A percentile compares a stretch with the other conserved stretches of the same genome.
These are phyloP conservation scores for Pteropus rufus DNA, from an alignment of 2,797 vertebrate species.

Conservation along the genomic window DNA sequence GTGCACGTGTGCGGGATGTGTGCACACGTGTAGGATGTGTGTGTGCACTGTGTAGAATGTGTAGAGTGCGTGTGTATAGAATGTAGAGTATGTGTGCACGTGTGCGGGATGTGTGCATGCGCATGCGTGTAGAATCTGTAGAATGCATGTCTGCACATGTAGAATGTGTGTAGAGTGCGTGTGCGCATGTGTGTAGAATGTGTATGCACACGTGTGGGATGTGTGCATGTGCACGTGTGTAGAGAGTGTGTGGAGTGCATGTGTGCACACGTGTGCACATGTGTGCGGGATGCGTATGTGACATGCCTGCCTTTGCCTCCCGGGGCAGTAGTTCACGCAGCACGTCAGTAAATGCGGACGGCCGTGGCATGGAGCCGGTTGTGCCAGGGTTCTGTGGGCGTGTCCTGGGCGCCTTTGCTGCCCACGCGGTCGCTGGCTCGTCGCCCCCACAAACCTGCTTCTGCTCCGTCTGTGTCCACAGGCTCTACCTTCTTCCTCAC, in stretches of 20 bases:
- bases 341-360: not conserved
- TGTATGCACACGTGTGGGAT: too few species aligned
- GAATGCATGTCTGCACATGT: too few species aligned
- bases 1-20: too few species aligned
- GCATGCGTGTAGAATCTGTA: not conserved
- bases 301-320: not conserved
- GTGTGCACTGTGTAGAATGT: too few species aligned
- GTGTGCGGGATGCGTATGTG: too few species aligned
- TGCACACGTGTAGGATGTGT: too few species aligned
- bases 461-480: not conserved
- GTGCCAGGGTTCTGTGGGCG: accelerated
- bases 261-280: too few species aligned
- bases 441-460: not conserved
- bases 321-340: not conserved
- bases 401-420: not conserved
- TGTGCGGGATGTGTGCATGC: too few species aligned
- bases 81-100: too few species aligned
- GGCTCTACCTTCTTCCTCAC: not conserved
- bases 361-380: not conserved
- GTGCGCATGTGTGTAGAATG: not conserved
- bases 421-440: accelerated
- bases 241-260: not conserved
- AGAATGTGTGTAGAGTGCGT: not conserved
- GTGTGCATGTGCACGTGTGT: not conserved
- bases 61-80: too few species aligned